Conservation (phyloP, 1,140 invertebrate genomes). For the Platorchestia sp. region DNA sequence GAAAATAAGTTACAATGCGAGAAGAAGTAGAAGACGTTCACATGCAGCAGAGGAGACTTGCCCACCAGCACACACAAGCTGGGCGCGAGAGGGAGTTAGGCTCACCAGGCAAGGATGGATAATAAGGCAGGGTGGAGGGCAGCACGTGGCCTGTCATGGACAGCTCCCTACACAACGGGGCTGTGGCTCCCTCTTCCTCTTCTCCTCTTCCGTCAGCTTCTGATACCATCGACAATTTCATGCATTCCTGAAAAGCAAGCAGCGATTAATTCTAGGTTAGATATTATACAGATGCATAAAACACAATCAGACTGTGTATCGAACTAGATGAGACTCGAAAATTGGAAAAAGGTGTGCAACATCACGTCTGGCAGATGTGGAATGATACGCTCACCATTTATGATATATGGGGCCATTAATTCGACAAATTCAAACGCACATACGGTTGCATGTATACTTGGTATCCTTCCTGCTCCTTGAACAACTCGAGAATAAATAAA, state of each 20-base stretch:
- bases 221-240: conserved; percentile 78
- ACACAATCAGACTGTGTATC: too few relatives aligned
- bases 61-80: conserved; percentile 29
- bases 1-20: too few relatives aligned
- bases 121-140: conserved; percentile 81
- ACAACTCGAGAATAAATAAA: too few relatives aligned
- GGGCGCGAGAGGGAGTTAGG: not conserved
- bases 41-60: not conserved
- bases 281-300: too few relatives aligned
- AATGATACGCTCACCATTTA: too few relatives aligned
- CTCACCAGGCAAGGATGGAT: conserved; percentile 78
- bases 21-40: not conserved
- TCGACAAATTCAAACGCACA: too few relatives aligned
- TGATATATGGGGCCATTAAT: too few relatives aligned
- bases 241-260: conserved; percentile 66
- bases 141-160: conserved; percentile 81
- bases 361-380: too few relatives aligned
- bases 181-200: conserved; percentile 75
- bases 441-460: too few relatives aligned
- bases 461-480: too few relatives aligned
- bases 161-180: conserved; percentile 70
- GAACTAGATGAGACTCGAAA: too few relatives aligned
- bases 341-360: too few relatives aligned
- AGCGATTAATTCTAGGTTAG: not conserved
- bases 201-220: conserved; percentile 84